These are phyloP conservation scores for Zenarchopterus dispar DNA, from an alignment of 2,797 vertebrate species.

Conservation along the genomic window DNA sequence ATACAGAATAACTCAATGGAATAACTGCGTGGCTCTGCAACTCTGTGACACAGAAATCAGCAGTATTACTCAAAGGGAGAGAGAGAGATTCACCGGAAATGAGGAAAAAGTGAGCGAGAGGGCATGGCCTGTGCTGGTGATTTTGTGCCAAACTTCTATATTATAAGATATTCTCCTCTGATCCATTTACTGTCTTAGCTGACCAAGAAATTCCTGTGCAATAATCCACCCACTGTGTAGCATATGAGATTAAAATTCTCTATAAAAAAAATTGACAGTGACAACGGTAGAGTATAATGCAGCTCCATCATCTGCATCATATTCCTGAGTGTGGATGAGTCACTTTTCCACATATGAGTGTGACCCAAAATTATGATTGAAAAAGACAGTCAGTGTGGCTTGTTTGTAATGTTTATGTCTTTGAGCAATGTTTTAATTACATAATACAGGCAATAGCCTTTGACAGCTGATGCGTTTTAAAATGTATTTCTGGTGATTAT, in stretches of 20 bases:
- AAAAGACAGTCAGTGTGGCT: background rate
- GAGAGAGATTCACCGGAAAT: constrained; percentile 37
- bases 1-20: constrained; percentile 68
- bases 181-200: constrained; percentile 74
- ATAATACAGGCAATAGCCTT: background rate
- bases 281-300: constrained; percentile 49
- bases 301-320: constrained; percentile 39
- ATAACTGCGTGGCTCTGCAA: constrained; percentile 75
- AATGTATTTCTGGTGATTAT: background rate
- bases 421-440: background rate
- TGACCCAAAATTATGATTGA: constrained; percentile 7
- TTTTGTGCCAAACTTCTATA: constrained; percentile 54
- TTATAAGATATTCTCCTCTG: constrained; percentile 64
- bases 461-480: background rate
- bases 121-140: constrained; percentile 30
- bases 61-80: constrained; percentile 54
- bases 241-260: constrained; percentile 56
- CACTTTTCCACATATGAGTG: constrained; percentile 23
- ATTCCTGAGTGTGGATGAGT: constrained; percentile 34
- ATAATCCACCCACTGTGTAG: constrained; percentile 55
- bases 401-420: no score
- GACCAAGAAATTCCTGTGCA: constrained; percentile 71
- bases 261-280: constrained; percentile 63
- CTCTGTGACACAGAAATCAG: constrained; percentile 70
- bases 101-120: constrained; percentile 41